These are phyloP conservation scores for Botia almorhae DNA, from an alignment of 2,797 vertebrate genomes.

Conservation along the genomic window DNA sequence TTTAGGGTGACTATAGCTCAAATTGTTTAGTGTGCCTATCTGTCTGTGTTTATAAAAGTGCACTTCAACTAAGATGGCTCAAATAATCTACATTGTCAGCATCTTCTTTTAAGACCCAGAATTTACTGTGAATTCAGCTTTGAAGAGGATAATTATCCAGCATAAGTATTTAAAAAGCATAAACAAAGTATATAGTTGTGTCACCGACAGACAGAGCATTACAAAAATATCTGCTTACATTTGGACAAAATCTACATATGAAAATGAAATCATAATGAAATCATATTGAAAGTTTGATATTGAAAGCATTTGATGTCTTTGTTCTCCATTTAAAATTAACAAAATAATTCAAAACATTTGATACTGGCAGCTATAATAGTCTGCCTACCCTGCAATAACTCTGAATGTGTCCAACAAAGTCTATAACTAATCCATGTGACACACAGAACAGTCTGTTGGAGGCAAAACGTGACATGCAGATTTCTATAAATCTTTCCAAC, in stretches of 20 bases:
- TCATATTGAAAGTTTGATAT: too few relatives aligned
- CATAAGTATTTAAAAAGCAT: not conserved
- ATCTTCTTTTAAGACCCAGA: not conserved
- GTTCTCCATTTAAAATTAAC: not conserved
- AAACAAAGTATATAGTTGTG: too few relatives aligned
- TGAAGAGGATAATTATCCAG: not conserved
- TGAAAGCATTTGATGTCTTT: not conserved
- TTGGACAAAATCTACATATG: too few relatives aligned
- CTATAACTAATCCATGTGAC: conserved; percentile 12
- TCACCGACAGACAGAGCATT: too few relatives aligned
- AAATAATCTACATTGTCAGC: not conserved
- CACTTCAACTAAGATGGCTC: not conserved
- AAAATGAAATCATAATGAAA: too few relatives aligned
- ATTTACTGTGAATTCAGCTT: not conserved
- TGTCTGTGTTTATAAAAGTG: not conserved
- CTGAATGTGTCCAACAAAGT: conserved; percentile 4
- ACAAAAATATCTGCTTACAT: too few relatives aligned
- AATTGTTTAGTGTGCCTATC: conserved; percentile 13
- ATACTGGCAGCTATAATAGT: not conserved
- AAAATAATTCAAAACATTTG: not conserved
- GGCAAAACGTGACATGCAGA: conserved; percentile 15
- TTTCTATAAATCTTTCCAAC: conserved; percentile 36
- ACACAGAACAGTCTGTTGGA: not conserved
- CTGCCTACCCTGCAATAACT: not conserved
- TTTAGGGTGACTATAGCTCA: not conserved